Evolutionary conservation across 2,888 invertebrate species (phyloP).

Genomic region (Pammene fasciana): DNA sequence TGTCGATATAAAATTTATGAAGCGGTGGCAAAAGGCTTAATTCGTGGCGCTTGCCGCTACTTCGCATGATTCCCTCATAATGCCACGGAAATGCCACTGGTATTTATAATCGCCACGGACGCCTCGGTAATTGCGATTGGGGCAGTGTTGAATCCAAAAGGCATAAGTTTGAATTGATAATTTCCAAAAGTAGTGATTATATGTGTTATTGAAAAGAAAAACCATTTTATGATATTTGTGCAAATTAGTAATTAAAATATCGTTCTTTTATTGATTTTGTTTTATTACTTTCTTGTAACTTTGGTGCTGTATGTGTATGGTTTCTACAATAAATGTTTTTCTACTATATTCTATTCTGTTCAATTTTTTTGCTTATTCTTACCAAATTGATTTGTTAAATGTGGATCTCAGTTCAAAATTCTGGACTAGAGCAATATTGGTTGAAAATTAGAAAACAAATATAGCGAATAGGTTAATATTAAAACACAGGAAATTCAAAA

Average conservation of each 20-base stretch:
- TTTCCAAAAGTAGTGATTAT: background rate
- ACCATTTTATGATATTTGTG: too few species aligned
- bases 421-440: background rate
- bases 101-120: constrained; percentile 14
- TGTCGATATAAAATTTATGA: constrained; percentile 33
- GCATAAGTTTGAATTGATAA: background rate
- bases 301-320: too few species aligned
- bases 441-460: background rate
- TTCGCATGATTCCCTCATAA: constrained; percentile 24
- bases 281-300: background rate
- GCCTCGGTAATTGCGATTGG: background rate
- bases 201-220: too few species aligned
- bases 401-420: too few species aligned
- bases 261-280: too few species aligned
- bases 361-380: too few species aligned
- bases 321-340: too few species aligned
- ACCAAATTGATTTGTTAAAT: too few species aligned
- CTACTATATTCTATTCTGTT: background rate
- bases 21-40: constrained; percentile 29
- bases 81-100: constrained; percentile 17
- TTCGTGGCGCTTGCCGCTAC: constrained; percentile 17
- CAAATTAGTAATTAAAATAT: too few species aligned
- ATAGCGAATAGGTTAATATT: background rate
- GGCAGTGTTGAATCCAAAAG: background rate
- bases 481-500: background rate